Evolutionary conservation across 2,113 vertebrate genomes (phyloP), one percentile per base, ranked within the genome.

Genomic region (Pedetes capensis): DNA sequence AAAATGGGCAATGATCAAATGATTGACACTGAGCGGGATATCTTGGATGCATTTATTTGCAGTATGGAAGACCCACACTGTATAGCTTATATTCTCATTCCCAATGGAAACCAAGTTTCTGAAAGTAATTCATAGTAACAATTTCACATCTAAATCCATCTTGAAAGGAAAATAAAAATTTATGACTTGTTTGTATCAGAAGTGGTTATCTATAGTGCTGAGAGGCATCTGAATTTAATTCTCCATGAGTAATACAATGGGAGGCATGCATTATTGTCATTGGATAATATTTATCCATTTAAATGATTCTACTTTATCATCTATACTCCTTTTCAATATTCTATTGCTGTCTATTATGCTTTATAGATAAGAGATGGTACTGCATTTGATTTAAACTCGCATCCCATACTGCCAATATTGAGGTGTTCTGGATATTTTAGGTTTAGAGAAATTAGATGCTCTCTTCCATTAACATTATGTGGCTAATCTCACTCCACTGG

Each of bases 91-190:
- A 20, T 84, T 1, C 53, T 83, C 47, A 61, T 34, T 23, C 44
- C 39, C 2, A 18, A 22, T 42, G 20, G 20, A 89, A 75, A 90
- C 12, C 76, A 22, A 25, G 14, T 72, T 90, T 96, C 76, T 86
- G 25, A 84, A 71, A 81, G 23, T 22, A 90, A 82, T 72, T 79
- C 32, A 72, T 11, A 76, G 29, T 42, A 81, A 92, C 29, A 84
- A 34, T 76, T 87, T 92, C 32, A 88, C 29, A 39, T 85, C 42
- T 44, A 51, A 81, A 90, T 29, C 32, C 22, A 47, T n/a, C 2
- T 63, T 91, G 78, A 72, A 66, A 85, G 68, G 49, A 91, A 96
- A 87, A 66, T 42, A 81, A 93, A 92, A 90, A 5, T 32, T 49
- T 59, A 32, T 72, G 20, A 23, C 23, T 44, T 90, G n/a, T 80